Evolutionary conservation across 2,113 vertebrate species (phyloP), one percentile per base, ranked within the genome.

Genomic region (Centropus bengalensis): DNA sequence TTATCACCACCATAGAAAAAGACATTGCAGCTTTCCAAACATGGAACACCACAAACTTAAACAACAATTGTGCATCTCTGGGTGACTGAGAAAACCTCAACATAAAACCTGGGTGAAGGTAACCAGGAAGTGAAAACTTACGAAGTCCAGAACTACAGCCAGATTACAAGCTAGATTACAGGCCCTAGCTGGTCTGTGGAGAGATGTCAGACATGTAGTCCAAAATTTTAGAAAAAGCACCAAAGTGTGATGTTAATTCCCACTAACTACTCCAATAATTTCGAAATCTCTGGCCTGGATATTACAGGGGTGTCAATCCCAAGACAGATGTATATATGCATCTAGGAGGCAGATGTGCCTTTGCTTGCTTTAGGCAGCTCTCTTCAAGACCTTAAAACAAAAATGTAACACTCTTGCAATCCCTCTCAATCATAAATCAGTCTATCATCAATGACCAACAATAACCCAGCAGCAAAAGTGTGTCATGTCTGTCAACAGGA

Each of bases 401-500:
- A 87, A 96, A 91, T 60, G 14, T 24, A 71, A 28, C 32, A 58
- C 23, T 76, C 38, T 33, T 75, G 22, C 9, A 71, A 45, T 49
- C 27, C 14, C 21, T 85, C 74, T 82, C 52, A 86, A 36, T 62
- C 10, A 47, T 94, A 90, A 89, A 83, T 83, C 74, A 81, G 49
- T 33, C 80, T 86, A 77, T 79, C 56, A 84, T 36, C 16, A 7
- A 67, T 0, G 9, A 85, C 36, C 49, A 88, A 32, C 10, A 69
- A 88, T 68, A 93, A 75, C n/a, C 54, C 82, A 87, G 64, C 38
- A 76, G 75, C 51, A 86, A 49, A 93, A 90, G 40, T 55, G 52
- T 86, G 71, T 45, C 24, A 60, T 68, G 67, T 91, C 83, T 88
- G 84, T 81, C 89, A 96, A 28, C 11, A 2, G 82, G 42, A 96